Evolutionary conservation across 2,797 vertebrate species (phyloP).

Genomic region (Aeoliscus strigatus): DNA sequence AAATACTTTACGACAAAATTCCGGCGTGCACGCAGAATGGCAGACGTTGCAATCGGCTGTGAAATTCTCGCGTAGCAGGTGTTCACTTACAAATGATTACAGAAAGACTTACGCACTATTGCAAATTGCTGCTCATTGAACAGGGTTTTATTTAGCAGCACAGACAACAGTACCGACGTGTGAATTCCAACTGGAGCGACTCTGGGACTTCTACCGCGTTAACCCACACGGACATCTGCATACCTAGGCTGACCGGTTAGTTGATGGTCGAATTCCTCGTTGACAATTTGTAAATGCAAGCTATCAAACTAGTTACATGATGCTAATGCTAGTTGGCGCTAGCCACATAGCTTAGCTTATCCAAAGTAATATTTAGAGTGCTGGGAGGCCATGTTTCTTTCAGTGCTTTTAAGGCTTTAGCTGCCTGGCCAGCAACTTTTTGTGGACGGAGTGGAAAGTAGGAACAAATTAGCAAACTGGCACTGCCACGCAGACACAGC

Average conservation of each 20-base stretch:
- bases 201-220: too few relatives aligned
- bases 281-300: slow-evolving; percentile 5
- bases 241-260: neutral
- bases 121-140: too few relatives aligned
- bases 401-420: slow-evolving; percentile 13
- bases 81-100: too few relatives aligned
- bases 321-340: slow-evolving; percentile 39
- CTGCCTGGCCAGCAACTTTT: slow-evolving; percentile 6
- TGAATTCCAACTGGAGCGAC: too few relatives aligned
- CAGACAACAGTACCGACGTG: too few relatives aligned
- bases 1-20: too few relatives aligned
- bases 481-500: neutral
- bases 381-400: slow-evolving; percentile 55
- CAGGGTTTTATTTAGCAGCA: too few relatives aligned
- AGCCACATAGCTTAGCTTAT: slow-evolving; percentile 51
- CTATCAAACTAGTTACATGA: slow-evolving; percentile 13
- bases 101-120: too few relatives aligned
- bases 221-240: too few relatives aligned
- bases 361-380: slow-evolving; percentile 45
- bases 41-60: too few relatives aligned
- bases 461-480: neutral
- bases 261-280: neutral
- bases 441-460: neutral
- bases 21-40: too few relatives aligned
- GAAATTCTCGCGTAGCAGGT: too few relatives aligned